These are phyloP conservation scores for Boloria selene DNA, from an alignment of 2,888 invertebrate genomes.

Conservation along the genomic window DNA sequence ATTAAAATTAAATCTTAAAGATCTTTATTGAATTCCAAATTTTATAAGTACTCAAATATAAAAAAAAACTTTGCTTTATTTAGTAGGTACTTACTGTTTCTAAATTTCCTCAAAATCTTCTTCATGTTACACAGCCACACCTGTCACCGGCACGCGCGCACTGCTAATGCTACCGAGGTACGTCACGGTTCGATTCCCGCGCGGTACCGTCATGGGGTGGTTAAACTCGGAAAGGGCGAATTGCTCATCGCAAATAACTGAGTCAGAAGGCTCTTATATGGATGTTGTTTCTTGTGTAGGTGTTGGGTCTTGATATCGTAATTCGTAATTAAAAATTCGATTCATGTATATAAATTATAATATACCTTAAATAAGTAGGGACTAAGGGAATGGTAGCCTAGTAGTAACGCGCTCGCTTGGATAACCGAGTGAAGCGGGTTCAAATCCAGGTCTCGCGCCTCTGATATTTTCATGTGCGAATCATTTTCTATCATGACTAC, in stretches of 20 bases:
- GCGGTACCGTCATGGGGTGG: slow-evolving; percentile 64
- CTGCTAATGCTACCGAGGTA: slow-evolving; percentile 56
- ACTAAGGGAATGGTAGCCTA: no score
- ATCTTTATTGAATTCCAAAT: no score
- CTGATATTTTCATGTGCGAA: no score
- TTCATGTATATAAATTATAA: no score
- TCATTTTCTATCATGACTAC: no score
- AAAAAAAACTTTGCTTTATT: slow-evolving; percentile 2
- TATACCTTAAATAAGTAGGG: no score
- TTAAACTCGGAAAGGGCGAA: slow-evolving; percentile 59
- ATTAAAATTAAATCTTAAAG: no score
- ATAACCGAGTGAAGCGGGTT: no score
- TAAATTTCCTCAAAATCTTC: slow-evolving; percentile 63
- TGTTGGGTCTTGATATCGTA: slow-evolving; percentile 1
- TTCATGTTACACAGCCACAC: slow-evolving; percentile 56
- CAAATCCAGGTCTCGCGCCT: no score
- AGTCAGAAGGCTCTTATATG: slow-evolving; percentile 28
- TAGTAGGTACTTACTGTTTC: slow-evolving; percentile 67
- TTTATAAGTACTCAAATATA: no score
- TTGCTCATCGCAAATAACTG: slow-evolving; percentile 39
- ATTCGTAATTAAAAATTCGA: not conserved
- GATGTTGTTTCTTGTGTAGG: slow-evolving; percentile 17
- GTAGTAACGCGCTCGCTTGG: no score
- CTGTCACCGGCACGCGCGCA: slow-evolving; percentile 58
- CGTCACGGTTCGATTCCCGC: slow-evolving; percentile 60